Conservation (phyloP, 1,140 invertebrate species). For the Orius insidiosus region DNA sequence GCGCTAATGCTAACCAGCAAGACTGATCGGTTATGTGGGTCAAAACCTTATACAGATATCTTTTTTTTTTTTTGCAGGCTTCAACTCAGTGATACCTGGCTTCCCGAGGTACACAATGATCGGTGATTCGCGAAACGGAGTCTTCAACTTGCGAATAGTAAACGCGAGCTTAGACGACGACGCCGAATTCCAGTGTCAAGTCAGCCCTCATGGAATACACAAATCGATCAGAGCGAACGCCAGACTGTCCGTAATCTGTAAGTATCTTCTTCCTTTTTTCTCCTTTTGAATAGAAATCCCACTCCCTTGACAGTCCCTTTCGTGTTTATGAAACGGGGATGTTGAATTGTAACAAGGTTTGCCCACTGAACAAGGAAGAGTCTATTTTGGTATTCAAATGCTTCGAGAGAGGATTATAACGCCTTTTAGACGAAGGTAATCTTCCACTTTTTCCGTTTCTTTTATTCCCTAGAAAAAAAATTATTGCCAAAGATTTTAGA, state of each 20-base stretch:
- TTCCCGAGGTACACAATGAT: constrained; percentile 70
- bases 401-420: no score
- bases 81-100: constrained; percentile 62
- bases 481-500: no score
- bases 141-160: constrained; percentile 70
- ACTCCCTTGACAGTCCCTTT: neutral
- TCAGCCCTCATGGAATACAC: constrained; percentile 55
- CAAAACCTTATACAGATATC: neutral
- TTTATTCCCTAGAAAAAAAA: no score
- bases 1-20: neutral
- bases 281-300: neutral
- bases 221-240: constrained; percentile 71
- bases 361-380: no score
- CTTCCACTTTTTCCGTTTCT: no score
- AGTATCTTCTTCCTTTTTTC: constrained; percentile 33
- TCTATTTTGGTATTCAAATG: no score
- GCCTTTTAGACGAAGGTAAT: no score
- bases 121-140: constrained; percentile 57
- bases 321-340: neutral
- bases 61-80: constrained; percentile 42
- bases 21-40: neutral
- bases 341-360: no score
- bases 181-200: constrained; percentile 86
- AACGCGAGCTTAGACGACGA: constrained; percentile 75
- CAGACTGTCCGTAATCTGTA: constrained; percentile 68